These are phyloP conservation scores for Seira sanloemensis DNA, from an alignment of 2,888 invertebrate genomes.

Conservation along the genomic window DNA sequence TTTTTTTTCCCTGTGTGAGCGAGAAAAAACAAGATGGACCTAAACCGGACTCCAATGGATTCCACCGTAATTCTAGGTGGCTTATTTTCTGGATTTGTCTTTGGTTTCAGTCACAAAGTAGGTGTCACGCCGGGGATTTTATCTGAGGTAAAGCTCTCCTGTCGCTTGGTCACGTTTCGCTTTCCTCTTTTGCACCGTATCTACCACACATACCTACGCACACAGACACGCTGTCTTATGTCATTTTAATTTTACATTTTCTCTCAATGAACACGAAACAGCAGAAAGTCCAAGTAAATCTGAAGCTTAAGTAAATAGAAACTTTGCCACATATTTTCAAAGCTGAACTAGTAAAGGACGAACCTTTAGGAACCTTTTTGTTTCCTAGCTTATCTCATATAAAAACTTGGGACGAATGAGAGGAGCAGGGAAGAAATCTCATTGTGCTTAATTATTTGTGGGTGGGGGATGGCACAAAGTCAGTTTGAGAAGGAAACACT, in stretches of 20 bases:
- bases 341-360: background rate
- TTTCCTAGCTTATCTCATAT: background rate
- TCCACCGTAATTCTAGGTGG: constrained; percentile 9
- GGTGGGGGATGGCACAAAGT: no score
- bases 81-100: constrained; percentile 6
- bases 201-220: background rate
- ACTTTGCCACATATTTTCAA: background rate
- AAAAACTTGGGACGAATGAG: no score
- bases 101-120: background rate
- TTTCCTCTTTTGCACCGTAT: constrained; percentile 3
- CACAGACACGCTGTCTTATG: background rate
- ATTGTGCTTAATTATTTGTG: no score
- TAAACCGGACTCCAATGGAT: background rate
- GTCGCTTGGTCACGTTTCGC: constrained; percentile 33
- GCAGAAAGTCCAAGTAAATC: no score
- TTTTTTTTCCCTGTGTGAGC: background rate
- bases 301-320: constrained; percentile 2
- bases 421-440: constrained; percentile 5
- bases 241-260: background rate
- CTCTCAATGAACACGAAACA: background rate
- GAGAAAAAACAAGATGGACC: background rate
- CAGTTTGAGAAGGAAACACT: no score
- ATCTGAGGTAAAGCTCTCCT: constrained; percentile 1
- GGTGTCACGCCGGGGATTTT: background rate
- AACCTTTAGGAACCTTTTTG: background rate